phyloP scores from a whole-genome alignment of 2,113 vertebrate species.

The Martes martes region DNA sequence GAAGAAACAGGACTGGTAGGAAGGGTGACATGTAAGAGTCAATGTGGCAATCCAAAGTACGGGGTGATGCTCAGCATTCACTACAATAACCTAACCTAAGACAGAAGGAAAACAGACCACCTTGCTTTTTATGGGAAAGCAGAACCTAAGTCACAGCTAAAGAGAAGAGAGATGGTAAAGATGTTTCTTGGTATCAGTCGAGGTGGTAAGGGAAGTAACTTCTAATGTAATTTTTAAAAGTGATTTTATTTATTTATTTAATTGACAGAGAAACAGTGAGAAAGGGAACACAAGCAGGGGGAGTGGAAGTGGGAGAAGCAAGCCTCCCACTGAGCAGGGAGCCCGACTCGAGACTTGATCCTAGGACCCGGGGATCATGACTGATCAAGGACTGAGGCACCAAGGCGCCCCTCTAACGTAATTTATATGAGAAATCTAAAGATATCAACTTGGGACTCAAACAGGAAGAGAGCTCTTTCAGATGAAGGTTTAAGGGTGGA shows the following conservation, averaged over 20 bases:
- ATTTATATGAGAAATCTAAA: neutral
- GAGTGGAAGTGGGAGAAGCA: too few species aligned
- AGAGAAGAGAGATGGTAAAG: neutral
- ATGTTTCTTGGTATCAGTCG: neutral
- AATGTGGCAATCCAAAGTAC: neutral
- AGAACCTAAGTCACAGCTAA: neutral
- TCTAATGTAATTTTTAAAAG: neutral
- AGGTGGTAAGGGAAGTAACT: neutral
- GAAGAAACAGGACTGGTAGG: neutral
- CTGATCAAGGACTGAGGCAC: too few species aligned
- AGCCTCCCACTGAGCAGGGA: too few species aligned
- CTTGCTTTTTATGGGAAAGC: neutral
- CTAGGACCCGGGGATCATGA: too few species aligned
- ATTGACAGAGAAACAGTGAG: too few species aligned
- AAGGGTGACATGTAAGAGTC: neutral
- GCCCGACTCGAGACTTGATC: rapidly evolving
- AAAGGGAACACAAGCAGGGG: too few species aligned
- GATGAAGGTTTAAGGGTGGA: neutral
- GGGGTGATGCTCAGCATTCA: neutral
- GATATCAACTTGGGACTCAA: neutral
- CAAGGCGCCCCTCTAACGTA: neutral
- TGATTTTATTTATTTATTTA: too few species aligned
- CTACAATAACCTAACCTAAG: neutral
- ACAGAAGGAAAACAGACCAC: neutral
- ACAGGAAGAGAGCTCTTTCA: neutral